Base-by-base conservation (phyloP, 2,888 invertebrate genomes). In the Acrocera orbiculus region DNA sequence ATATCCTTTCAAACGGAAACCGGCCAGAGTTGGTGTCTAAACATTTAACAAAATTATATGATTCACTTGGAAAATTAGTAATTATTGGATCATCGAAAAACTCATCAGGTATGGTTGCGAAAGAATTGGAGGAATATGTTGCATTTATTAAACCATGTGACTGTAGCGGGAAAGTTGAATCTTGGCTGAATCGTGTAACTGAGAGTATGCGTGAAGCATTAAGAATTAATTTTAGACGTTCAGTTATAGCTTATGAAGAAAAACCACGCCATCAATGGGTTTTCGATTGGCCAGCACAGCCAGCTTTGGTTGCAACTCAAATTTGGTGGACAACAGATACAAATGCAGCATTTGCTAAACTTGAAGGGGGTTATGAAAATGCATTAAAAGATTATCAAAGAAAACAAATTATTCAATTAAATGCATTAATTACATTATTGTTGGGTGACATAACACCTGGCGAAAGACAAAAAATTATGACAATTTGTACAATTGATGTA, bases 321-420 rank as follows among this genome's bases (percentile, higher is more conserved):
- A 90, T 93, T 44, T 90, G 87, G 85, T 93, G 93, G 92, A 85
- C 90, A 0, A 73, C 79, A 0, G 92, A 93, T 60, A 89, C 89
- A 1, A 87, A 83, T 51, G 76, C 81, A 49, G 83, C 90, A 0
- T 90, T 93, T 56, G 73, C 73, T 16, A 73, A 83, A 47, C 64
- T 93, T 2, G 89, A 92, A 56, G 87, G 92, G 63, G 90, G 76
- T 29, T 92, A 87, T 55, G 93, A 93, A 55, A 83, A 78, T 50
- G 87, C 92, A 0, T 58, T 93, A 15, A 92, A 89, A 54, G 92
- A 89, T 53, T 92, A 89, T 48, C 82, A 85, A 50, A 78, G 78
- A 48, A 86, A 86, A 51, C 87, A 89, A 65, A 77, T 92, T 4
- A 58, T 64, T 20, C 90, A 92, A 51, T 58, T 95, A 40, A 86